These are phyloP conservation scores for Rhineura floridana DNA, from an alignment of 2,113 vertebrate genomes.

Conservation along the genomic window DNA sequence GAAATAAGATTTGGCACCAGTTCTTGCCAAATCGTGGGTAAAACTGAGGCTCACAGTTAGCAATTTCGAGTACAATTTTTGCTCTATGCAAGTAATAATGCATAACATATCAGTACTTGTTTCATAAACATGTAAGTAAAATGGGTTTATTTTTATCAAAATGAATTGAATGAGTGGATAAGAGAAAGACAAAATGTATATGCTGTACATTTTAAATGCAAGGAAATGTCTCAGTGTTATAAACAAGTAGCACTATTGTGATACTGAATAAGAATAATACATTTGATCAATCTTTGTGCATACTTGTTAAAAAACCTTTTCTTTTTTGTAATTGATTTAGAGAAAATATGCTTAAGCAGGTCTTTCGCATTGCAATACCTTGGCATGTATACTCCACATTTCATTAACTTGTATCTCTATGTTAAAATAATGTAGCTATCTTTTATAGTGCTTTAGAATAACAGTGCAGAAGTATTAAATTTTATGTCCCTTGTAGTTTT, in stretches of 20 bases:
- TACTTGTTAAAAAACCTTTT: constrained; percentile 77
- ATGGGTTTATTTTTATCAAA: constrained; percentile 81
- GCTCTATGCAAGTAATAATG: constrained; percentile 43
- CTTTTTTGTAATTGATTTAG: constrained; percentile 74
- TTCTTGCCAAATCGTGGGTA: constrained; percentile 19
- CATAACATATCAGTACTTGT: constrained; percentile 73
- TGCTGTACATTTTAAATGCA: constrained; percentile 72
- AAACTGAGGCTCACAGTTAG: constrained; percentile 41
- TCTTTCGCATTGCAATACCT: constrained; percentile 86
- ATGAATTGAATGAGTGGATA: constrained; percentile 64
- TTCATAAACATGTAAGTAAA: constrained; percentile 64
- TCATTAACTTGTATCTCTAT: constrained; percentile 73
- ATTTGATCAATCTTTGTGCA: constrained; percentile 62
- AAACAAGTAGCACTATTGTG: constrained; percentile 76
- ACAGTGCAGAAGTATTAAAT: constrained; percentile 68
- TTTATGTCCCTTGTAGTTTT: constrained; percentile 63
- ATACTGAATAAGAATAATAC: constrained; percentile 69
- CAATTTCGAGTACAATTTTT: constrained; percentile 53
- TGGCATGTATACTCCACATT: constrained; percentile 63
- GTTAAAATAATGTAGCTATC: constrained; percentile 71
- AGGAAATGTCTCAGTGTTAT: constrained; percentile 73
- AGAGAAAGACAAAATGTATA: constrained; percentile 68
- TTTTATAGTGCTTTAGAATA: constrained; percentile 71
- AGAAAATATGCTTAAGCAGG: constrained; percentile 89
- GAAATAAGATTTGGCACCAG: constrained; percentile 6